A percentile compares a stretch with the other conserved stretches of the same genome.
Conservation (phyloP, 2,797 vertebrate genomes). For the Lagocephalus sceleratus region DNA sequence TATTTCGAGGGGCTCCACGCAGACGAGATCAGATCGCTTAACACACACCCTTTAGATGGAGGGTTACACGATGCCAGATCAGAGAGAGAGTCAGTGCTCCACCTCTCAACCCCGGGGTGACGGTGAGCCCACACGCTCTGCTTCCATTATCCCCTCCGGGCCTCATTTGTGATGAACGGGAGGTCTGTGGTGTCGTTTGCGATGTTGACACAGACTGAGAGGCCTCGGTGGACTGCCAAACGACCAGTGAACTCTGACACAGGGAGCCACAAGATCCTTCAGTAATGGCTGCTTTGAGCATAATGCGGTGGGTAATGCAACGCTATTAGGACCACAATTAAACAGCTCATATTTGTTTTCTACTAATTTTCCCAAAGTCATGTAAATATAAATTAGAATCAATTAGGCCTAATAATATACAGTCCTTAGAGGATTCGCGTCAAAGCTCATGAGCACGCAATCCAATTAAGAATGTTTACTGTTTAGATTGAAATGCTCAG, state of each 20-base stretch:
- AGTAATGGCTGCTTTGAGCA: slow-evolving; percentile 19
- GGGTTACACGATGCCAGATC: slow-evolving; percentile 33
- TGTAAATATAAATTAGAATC: slow-evolving; percentile 72
- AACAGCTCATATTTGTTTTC: slow-evolving; percentile 48
- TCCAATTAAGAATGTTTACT: slow-evolving; percentile 78
- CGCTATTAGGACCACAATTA: slow-evolving; percentile 32
- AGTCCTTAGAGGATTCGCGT: slow-evolving; percentile 71
- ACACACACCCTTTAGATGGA: slow-evolving; percentile 28
- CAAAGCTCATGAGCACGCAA: slow-evolving; percentile 72
- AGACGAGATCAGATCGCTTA: slow-evolving; percentile 35
- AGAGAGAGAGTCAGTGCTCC: slow-evolving; percentile 31
- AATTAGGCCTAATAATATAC: slow-evolving; percentile 72
- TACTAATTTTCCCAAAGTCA: slow-evolving; percentile 53
- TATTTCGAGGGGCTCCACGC: slow-evolving; percentile 26
- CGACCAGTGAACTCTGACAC: slow-evolving; percentile 40
- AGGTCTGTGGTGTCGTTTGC: slow-evolving; percentile 41
- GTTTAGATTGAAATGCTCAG: slow-evolving; percentile 70
- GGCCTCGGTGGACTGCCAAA: slow-evolving; percentile 24
- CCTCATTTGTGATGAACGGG: slow-evolving; percentile 61
- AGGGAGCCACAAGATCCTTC: neutral
- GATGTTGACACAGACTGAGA: slow-evolving; percentile 33
- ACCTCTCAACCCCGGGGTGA: slow-evolving; percentile 50
- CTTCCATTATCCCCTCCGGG: slow-evolving; percentile 34
- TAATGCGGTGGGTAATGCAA: slow-evolving; percentile 9
- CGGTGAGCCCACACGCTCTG: neutral